Evolutionary conservation across 2,113 vertebrate genomes (phyloP), one percentile per base, ranked within the genome.

Genomic region (Esox niger): DNA sequence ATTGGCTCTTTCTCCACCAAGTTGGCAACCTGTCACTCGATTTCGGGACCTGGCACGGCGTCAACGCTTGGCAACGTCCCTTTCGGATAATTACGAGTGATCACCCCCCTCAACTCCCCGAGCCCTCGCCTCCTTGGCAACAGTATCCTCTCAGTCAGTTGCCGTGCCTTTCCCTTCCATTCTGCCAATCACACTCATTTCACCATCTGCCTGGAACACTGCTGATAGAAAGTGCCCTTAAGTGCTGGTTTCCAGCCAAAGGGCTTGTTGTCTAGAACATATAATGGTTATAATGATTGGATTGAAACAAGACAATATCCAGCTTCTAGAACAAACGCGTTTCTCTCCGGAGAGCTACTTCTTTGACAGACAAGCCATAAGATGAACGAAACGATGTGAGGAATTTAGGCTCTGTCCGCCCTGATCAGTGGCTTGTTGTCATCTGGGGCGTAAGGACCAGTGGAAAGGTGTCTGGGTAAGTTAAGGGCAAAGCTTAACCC

Each of bases 211-310:
- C 85, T 83, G 81, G 69, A 79, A 84, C 35, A 66, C 71, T 62
- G 1, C 80, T 79, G 83, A 87, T 87, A 85, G 80, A 86, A 81
- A 74, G 76, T n/a, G 43, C 79, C 85, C 79, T 80, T 15, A 77
- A 84, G 85, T 64, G 60, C 76, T 79, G 78, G 83, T 71, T 1
- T 43, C 4, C 35, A 55, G 74, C 81, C 84, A 82, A 43, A 4
- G 38, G 13, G 15, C 49, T 35, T 38, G 23, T 64, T 71, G 68
- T 69, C 70, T 72, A 33, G 30, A 46, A 75, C 29, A 20, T n/a
- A 11, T 69, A 74, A 76, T 73, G 64, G 73, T 67, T 61, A 54
- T 33, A 31, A 30, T 30, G 21, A 35, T 61, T 60, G 61, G 25
- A 17, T 23, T 58, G 25, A 26, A 4, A 35, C 47, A 69, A 38